Evolutionary conservation across 2,113 vertebrate genomes (phyloP).

Genomic region (Motacilla alba): DNA sequence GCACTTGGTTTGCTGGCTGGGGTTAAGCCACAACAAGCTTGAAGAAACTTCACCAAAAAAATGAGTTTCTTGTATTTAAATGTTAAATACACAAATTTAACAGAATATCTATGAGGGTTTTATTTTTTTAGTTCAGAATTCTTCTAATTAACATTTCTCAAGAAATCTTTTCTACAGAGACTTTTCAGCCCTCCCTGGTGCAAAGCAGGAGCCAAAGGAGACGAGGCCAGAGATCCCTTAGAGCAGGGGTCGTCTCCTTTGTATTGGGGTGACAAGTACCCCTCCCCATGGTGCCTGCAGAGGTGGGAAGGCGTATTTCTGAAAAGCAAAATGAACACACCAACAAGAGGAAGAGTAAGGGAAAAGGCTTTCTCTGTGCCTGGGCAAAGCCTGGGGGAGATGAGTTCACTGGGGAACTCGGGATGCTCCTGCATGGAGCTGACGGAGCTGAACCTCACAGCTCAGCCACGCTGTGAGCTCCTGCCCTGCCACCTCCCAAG

Average conservation of each 20-base stretch:
- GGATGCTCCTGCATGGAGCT: neutral
- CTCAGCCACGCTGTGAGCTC: neutral
- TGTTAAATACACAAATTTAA: neutral
- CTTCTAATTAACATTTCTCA: neutral
- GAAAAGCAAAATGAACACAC: slow-evolving; percentile 42
- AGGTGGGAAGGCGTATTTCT: slow-evolving; percentile 11
- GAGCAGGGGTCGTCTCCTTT: neutral
- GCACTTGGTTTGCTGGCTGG: neutral
- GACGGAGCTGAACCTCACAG: neutral
- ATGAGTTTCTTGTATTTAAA: neutral
- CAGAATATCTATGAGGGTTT: neutral
- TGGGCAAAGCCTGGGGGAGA: neutral
- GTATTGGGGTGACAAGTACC: neutral
- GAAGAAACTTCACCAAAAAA: neutral
- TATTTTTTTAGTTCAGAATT: neutral
- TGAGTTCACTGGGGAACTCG: neutral
- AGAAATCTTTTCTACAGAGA: neutral
- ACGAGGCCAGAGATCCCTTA: neutral
- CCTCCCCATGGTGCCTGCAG: fast-evolving
- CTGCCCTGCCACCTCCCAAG: neutral
- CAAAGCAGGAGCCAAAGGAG: neutral
- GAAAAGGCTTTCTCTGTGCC: neutral
- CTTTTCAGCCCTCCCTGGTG: neutral
- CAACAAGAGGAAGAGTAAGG: neutral
- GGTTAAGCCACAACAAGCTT: neutral